phyloP scores from a whole-genome alignment of 2,888 invertebrate species.

The Thera britannica region DNA sequence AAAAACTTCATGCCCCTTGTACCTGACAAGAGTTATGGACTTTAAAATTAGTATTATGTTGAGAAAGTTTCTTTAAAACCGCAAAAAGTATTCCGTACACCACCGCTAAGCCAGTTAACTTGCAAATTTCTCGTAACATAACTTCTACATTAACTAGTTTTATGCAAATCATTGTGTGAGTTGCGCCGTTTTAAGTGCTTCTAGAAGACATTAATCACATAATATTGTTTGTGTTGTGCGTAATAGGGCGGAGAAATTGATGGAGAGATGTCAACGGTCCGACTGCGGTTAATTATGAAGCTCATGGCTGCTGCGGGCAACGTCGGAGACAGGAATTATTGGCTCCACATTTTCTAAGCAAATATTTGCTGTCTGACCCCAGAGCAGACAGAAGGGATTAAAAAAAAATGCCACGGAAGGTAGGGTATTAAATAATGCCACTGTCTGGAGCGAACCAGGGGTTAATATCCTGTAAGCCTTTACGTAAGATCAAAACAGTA shows the following conservation, averaged over 20 bases:
- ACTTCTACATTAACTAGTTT: conserved; percentile 78
- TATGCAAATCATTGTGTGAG: conserved; percentile 78
- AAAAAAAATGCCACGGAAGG: conserved; percentile 21
- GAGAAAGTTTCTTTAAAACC: conserved; percentile 18
- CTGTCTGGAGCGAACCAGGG: conserved; percentile 17
- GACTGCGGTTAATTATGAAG: conserved; percentile 75
- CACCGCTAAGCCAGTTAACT: conserved; percentile 30
- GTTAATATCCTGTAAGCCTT: conserved; percentile 14
- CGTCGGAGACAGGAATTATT: conserved; percentile 39
- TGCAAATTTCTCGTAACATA: conserved; percentile 46
- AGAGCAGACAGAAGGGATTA: conserved; percentile 30
- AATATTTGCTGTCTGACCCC: conserved; percentile 38
- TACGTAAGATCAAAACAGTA: background rate
- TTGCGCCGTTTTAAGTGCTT: conserved; percentile 66
- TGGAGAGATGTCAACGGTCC: conserved; percentile 73
- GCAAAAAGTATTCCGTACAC: conserved; percentile 30
- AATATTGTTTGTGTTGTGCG: conserved; percentile 78
- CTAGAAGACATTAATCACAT: conserved; percentile 77
- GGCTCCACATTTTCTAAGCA: conserved; percentile 43
- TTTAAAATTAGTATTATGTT: background rate
- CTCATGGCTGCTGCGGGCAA: conserved; percentile 41
- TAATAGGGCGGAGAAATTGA: conserved; percentile 73
- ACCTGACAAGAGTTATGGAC: no score
- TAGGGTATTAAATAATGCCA: conserved; percentile 14
- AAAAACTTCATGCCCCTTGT: no score